Conservation (phyloP, 2,797 vertebrate genomes). For the Acanthiza pusilla region DNA sequence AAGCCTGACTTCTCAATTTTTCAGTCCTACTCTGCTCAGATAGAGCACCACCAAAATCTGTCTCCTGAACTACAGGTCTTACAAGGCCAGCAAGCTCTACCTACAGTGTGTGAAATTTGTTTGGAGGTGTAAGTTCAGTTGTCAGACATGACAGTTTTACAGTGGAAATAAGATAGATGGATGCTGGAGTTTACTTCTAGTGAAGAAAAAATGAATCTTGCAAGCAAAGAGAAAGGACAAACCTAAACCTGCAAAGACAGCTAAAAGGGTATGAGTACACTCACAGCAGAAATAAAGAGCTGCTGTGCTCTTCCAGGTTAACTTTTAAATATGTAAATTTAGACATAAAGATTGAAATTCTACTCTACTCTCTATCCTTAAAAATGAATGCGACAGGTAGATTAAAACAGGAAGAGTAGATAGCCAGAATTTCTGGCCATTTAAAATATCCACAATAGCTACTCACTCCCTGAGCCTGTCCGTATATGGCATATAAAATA, state of each 20-base stretch:
- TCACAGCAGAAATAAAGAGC: not conserved
- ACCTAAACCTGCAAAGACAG: not conserved
- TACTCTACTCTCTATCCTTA: not conserved
- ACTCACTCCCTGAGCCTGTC: not conserved
- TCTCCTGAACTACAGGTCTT: not conserved
- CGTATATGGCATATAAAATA: not conserved
- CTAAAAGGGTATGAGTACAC: not conserved
- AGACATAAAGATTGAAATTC: not conserved
- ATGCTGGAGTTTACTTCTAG: not conserved
- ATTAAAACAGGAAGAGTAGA: not conserved
- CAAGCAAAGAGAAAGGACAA: not conserved
- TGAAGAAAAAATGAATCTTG: not conserved
- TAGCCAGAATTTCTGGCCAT: not conserved
- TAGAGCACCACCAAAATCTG: not conserved
- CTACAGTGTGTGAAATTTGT: not conserved
- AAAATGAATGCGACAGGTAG: not conserved
- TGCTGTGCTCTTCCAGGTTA: not conserved
- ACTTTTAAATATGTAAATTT: not conserved
- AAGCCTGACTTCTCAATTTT: not conserved
- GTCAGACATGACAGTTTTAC: not conserved
- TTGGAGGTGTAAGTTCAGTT: not conserved
- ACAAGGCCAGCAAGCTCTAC: not conserved
- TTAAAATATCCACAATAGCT: not conserved
- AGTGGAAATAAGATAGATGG: not conserved
- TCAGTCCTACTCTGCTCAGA: not conserved